A percentile compares a stretch with the other conserved stretches of the same genome.
Evolutionary conservation across 2,888 invertebrate genomes (phyloP).

Genomic region (Andrena camellia): DNA sequence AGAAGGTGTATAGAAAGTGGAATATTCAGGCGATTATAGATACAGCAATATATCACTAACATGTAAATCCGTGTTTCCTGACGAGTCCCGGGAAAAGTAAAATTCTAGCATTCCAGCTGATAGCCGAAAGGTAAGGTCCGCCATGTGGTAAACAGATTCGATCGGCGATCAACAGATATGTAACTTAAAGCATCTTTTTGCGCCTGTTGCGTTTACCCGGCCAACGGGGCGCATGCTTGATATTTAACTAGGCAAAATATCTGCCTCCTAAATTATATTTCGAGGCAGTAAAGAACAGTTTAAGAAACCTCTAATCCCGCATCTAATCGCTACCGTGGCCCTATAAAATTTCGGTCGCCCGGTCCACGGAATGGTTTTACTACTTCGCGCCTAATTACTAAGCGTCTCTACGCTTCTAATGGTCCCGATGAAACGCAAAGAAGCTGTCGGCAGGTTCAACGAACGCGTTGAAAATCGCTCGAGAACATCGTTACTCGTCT

Average conservation of each 20-base stretch:
- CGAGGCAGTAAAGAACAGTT: not conserved
- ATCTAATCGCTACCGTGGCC: not conserved
- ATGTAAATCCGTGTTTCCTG: not conserved
- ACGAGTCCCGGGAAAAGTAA: not conserved
- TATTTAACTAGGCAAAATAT: not conserved
- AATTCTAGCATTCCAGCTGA: not conserved
- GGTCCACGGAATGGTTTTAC: not conserved
- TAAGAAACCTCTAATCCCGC: not conserved
- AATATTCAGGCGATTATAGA: not conserved
- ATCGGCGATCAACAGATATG: not conserved
- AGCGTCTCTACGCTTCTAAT: not conserved
- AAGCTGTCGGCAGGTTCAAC: not conserved
- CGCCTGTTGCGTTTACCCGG: not conserved
- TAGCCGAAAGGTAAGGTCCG: not conserved
- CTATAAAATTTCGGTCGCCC: not conserved
- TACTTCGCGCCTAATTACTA: not conserved
- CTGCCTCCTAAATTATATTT: not conserved
- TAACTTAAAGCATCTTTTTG: not conserved
- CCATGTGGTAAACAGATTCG: not conserved
- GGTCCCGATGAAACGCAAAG: not conserved
- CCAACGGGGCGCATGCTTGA: not conserved
- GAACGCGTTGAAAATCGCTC: not conserved
- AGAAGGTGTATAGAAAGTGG: not conserved
- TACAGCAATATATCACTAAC: not conserved
- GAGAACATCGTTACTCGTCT: conserved; percentile 27